Conservation (phyloP, 92 coral and sea anemone genomes). For the Palythoa caribaeorum region DNA sequence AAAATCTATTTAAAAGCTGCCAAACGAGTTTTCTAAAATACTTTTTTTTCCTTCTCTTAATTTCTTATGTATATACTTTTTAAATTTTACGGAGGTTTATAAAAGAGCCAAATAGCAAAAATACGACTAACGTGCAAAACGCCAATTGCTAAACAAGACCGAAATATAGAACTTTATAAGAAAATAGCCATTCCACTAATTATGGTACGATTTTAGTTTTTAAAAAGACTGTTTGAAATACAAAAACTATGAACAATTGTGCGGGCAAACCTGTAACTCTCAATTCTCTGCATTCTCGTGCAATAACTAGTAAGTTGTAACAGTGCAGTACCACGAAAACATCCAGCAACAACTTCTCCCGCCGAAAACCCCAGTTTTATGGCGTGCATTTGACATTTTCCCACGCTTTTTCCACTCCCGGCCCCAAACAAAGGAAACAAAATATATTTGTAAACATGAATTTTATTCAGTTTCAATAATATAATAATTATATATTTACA, state of each 20-base stretch:
- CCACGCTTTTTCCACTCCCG: background rate
- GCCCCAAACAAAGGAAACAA: background rate
- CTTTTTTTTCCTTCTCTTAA: background rate
- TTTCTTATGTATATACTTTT: background rate
- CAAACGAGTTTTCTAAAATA: background rate
- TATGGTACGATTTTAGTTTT: background rate
- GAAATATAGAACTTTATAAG: background rate
- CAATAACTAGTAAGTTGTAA: background rate
- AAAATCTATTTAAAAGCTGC: background rate
- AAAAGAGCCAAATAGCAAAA: background rate
- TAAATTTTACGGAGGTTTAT: background rate
- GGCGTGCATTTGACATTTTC: constrained; percentile 9
- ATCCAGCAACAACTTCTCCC: constrained; percentile 2
- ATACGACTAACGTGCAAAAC: background rate
- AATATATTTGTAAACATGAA: background rate
- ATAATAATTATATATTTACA: background rate
- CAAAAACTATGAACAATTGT: background rate
- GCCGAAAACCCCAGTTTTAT: constrained; percentile 8
- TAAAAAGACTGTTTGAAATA: constrained; percentile 1
- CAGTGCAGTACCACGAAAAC: background rate
- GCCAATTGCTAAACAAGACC: background rate
- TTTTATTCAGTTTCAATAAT: constrained; percentile 12
- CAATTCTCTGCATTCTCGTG: constrained; percentile 21
- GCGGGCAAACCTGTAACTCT: constrained; percentile 11
- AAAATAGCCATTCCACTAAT: background rate